These are phyloP conservation scores for Isoperla grammatica DNA, from an alignment of 2,888 invertebrate species.

Conservation along the genomic window DNA sequence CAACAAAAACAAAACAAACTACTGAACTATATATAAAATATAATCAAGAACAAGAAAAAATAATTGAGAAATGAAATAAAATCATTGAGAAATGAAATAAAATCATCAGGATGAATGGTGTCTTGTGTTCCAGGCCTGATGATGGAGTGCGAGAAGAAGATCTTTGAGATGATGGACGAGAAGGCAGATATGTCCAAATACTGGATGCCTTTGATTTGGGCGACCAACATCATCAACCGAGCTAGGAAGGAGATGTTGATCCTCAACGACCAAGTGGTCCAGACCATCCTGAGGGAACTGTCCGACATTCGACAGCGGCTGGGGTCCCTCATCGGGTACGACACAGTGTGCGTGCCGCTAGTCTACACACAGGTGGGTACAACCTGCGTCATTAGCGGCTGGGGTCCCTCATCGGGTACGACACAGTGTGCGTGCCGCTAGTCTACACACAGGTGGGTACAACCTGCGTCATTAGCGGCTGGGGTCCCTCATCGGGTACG, in stretches of 20 bases:
- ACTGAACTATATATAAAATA: too few relatives aligned
- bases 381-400: too few relatives aligned
- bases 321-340: conserved; percentile 82
- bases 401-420: too few relatives aligned
- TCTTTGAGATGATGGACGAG: conserved; percentile 83
- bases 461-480: too few relatives aligned
- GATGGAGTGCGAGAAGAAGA: conserved; percentile 87
- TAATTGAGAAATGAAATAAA: too few relatives aligned
- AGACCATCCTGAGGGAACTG: conserved; percentile 81
- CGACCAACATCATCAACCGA: conserved; percentile 83
- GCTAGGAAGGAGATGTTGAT: conserved; percentile 80
- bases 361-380: conserved; percentile 80
- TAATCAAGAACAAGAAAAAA: too few relatives aligned
- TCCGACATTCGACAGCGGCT: conserved; percentile 81
- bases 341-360: conserved; percentile 86
- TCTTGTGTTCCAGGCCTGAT: conserved; percentile 64
- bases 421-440: too few relatives aligned
- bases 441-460: too few relatives aligned
- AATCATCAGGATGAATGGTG: too few relatives aligned
- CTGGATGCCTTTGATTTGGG: conserved; percentile 93
- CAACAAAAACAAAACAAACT: too few relatives aligned
- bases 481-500: too few relatives aligned
- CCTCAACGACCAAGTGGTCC: conserved; percentile 85
- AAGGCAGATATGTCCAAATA: conserved; percentile 86
- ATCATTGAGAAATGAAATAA: background rate